phyloP scores from a whole-genome alignment of 1,140 invertebrate species.

The Listronotus oregonensis region DNA sequence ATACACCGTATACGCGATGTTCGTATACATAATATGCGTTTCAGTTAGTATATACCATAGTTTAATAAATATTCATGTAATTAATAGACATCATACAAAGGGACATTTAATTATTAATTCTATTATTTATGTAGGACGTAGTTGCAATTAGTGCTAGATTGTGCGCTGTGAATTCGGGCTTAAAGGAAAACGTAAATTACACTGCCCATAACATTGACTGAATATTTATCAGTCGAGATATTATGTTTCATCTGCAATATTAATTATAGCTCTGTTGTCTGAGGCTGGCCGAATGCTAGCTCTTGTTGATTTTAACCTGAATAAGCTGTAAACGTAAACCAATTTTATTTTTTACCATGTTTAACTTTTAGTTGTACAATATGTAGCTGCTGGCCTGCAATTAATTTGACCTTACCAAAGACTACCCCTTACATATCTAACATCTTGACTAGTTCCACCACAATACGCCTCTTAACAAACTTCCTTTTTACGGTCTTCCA shows the following conservation, averaged over 20 bases:
- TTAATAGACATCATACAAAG: conserved; percentile 37
- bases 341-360: too few species aligned
- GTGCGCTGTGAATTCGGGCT: conserved; percentile 28
- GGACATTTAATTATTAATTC: conserved; percentile 38
- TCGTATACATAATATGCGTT: conserved; percentile 21
- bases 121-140: conserved; percentile 37
- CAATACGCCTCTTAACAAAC: too few species aligned
- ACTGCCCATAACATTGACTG: conserved; percentile 23
- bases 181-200: conserved; percentile 38
- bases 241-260: conserved; percentile 31
- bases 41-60: conserved; percentile 26
- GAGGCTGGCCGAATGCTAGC: too few species aligned
- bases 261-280: conserved; percentile 11
- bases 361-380: too few species aligned
- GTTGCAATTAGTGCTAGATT: conserved; percentile 34
- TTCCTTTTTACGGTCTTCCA: too few species aligned
- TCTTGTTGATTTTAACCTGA: too few species aligned
- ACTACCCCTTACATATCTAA: too few species aligned
- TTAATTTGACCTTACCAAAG: too few species aligned
- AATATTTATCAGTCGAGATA: conserved; percentile 28
- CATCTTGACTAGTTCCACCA: too few species aligned
- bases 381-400: too few species aligned
- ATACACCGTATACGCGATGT: neutral
- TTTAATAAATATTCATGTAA: conserved; percentile 39
- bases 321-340: too few species aligned